Evolutionary conservation across 2,113 vertebrate genomes (phyloP).

Genomic region (Macrotus californicus): DNA sequence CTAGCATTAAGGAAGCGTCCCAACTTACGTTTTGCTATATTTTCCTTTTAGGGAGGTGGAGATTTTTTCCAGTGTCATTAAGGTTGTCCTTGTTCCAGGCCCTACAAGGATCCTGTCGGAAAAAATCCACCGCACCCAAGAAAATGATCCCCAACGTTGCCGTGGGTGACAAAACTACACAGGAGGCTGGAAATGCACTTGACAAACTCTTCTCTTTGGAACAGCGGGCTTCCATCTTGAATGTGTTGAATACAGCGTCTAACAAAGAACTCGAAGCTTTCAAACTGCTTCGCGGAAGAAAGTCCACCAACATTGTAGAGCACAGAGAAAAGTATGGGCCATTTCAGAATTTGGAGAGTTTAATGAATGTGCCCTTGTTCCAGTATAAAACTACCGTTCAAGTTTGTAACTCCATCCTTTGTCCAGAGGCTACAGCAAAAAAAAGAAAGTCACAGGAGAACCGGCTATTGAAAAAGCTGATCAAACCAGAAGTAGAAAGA

Average conservation of each 20-base stretch:
- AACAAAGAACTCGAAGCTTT: conserved; percentile 76
- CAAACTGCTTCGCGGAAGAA: conserved; percentile 81
- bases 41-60: conserved; percentile 61
- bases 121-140: conserved; percentile 69
- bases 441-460: conserved; percentile 67
- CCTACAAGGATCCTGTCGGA: conserved; percentile 78
- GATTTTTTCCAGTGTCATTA: conserved; percentile 17
- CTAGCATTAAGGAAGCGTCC: not conserved
- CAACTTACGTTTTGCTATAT: conserved; percentile 7
- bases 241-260: conserved; percentile 78
- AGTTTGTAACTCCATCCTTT: conserved; percentile 81
- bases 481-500: conserved; percentile 81
- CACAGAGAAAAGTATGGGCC: conserved; percentile 80
- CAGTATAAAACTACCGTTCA: conserved; percentile 81
- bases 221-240: conserved; percentile 79
- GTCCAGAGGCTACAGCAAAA: conserved; percentile 63
- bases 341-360: conserved; percentile 78
- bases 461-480: conserved; percentile 70
- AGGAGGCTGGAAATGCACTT: conserved; percentile 60
- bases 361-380: conserved; percentile 78
- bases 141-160: conserved; percentile 49
- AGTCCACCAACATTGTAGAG: conserved; percentile 73
- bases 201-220: conserved; percentile 78
- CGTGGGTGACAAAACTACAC: not conserved
- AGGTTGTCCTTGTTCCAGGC: conserved; percentile 21